Evolutionary conservation across 1,140 invertebrate species (phyloP).

Genomic region (Lineus longissimus): DNA sequence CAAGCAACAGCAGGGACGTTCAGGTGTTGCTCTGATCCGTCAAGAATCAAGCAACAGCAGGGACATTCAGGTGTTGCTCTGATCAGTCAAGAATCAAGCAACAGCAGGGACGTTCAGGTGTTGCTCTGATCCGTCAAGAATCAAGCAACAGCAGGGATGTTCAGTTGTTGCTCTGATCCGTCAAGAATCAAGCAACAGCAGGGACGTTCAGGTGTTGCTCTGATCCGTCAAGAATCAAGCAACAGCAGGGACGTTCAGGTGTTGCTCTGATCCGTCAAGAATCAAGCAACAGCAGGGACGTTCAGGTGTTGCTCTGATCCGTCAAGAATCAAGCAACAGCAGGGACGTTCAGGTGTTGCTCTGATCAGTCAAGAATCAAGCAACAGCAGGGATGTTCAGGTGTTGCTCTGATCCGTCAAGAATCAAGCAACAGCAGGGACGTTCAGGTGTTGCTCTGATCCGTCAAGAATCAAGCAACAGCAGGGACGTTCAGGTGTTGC

Average conservation of each 20-base stretch:
- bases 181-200: too few species aligned
- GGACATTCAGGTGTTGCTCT: conserved; percentile 30
- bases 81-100: conserved; percentile 12
- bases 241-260: conserved; percentile 25
- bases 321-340: conserved; percentile 18
- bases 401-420: too few species aligned
- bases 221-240: conserved; percentile 21
- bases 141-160: conserved; percentile 22
- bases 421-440: conserved; percentile 22
- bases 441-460: conserved; percentile 31
- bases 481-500: too few species aligned
- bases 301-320: too few species aligned
- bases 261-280: conserved; percentile 24
- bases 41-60: conserved; percentile 21
- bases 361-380: conserved; percentile 14
- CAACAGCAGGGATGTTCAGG: too few species aligned
- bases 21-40: too few species aligned
- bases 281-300: too few species aligned
- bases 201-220: too few species aligned
- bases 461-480: too few species aligned
- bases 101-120: too few species aligned
- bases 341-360: conserved; percentile 33
- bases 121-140: too few species aligned
- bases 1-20: too few species aligned
- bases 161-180: conserved; percentile 29